Evolutionary conservation across 2,113 vertebrate genomes (phyloP).

Genomic region (Gymnarchus niloticus): DNA sequence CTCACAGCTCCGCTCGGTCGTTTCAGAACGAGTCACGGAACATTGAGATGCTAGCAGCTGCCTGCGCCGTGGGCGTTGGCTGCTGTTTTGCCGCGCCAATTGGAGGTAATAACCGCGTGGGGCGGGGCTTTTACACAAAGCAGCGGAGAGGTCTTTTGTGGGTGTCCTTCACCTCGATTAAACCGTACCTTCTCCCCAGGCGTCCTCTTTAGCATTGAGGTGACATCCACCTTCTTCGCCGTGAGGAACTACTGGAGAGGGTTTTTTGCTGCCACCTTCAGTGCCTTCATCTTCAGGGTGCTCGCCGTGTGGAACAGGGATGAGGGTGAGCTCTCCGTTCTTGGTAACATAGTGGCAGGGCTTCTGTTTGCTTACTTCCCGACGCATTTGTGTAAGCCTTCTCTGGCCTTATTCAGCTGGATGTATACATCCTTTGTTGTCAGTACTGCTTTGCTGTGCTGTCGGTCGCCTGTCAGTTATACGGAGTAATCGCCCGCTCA

Average conservation of each 20-base stretch:
- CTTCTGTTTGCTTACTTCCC: background rate
- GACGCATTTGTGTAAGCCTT: background rate
- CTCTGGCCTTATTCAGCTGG: background rate
- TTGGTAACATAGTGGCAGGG: background rate
- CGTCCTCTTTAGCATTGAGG: constrained; percentile 96
- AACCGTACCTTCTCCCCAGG: constrained; percentile 54
- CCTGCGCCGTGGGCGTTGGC: constrained; percentile 87
- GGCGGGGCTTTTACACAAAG: too few species aligned
- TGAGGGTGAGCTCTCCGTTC: constrained; percentile 66
- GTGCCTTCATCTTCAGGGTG: constrained; percentile 96
- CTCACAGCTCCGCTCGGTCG: background rate
- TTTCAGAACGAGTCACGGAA: constrained; percentile 85
- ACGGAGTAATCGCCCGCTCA: background rate
- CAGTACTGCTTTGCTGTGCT: background rate
- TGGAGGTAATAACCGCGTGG: constrained; percentile 69
- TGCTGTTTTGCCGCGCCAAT: constrained; percentile 92
- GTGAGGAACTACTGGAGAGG: constrained; percentile 98
- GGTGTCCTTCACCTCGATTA: too few species aligned
- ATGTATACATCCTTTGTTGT: background rate
- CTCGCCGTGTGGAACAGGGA: constrained; percentile 94
- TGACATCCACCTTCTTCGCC: constrained; percentile 95
- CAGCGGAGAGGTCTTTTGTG: too few species aligned
- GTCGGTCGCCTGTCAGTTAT: background rate
- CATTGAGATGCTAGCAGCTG: constrained; percentile 88
- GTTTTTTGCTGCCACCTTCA: constrained; percentile 96